Percentiles rank a stretch among this genome's conserved stretches.
Conservation (phyloP, 2,888 invertebrate species). For the Lysandra bellargus region DNA sequence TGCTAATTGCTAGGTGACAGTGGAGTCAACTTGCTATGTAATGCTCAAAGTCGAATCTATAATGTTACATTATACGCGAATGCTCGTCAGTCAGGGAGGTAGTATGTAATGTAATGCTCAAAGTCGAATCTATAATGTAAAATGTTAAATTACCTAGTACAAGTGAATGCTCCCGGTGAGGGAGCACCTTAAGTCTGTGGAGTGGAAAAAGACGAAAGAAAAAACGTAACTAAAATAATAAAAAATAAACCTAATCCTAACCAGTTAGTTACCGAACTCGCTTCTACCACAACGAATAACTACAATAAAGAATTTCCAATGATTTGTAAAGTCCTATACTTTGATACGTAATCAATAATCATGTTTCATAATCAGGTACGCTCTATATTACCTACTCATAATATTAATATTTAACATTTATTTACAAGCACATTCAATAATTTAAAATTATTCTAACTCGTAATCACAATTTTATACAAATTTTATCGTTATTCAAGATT, state of each 20-base stretch:
- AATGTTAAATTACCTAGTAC: no score
- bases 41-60: no score
- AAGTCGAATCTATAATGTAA: no score
- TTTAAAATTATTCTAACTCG: not conserved
- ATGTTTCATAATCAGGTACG: constrained; percentile 8
- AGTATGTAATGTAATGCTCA: no score
- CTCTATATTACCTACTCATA: not conserved
- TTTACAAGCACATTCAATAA: constrained; percentile 5
- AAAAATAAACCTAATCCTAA: not conserved
- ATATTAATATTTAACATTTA: constrained; percentile 8
- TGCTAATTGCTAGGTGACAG: no score
- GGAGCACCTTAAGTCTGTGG: not conserved
- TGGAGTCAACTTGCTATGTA: no score
- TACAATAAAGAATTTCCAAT: not conserved
- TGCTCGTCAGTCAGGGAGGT: no score
- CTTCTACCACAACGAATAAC: not conserved
- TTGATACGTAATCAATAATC: constrained; percentile 4
- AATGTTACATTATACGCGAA: no score
- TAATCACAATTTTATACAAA: not conserved
- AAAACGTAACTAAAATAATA: not conserved
- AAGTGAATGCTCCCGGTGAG: no score
- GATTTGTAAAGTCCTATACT: not conserved
- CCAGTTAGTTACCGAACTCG: not conserved
- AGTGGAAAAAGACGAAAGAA: not conserved
- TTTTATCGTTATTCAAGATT: not conserved